Base-by-base conservation (phyloP, 2,888 invertebrate species). In the Eledone cirrhosa region DNA sequence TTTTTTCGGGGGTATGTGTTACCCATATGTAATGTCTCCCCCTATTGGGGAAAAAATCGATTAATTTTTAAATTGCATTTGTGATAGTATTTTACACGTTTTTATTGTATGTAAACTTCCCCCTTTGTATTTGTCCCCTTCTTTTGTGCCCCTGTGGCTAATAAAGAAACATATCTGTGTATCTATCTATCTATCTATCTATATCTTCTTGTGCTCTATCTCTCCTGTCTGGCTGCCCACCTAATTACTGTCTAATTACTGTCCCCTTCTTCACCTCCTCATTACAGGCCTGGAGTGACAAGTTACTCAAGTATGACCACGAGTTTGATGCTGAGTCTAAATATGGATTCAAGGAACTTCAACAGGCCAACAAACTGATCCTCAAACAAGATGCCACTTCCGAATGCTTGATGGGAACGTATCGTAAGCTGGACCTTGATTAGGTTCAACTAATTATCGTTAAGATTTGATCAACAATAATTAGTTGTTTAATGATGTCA, bases 361-460 rank as follows among this genome's bases (percentile, higher is more conserved):
- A 82, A 14, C 76, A 80, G 0, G 77, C 80, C 19, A 29, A 79
- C 8, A 78, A 81, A 63, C 82, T 78, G 16, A 78, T 80, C 13
- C 72, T 79, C 5, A 82, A 82, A 41, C 81, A 83, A 19, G 87
- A 85, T 65, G 84, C 86, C 19, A 81, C 85, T 19, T 5, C 8
- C 41, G 83, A 85, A 31, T 86, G 86, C 78, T 78, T 87, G 19
- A 83, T 85, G 27, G 87, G 87, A 72, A 83, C 85, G 8, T 88
- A 85, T 79, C 83, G 84, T 59, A 87, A 87, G 77, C 79, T 87
- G 24, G 83, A 84, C 27, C 81, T 83, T 33, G 72, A 72, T 41
- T 72, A 33, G 31, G 8, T 31, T 31, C 22, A 8, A 14, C 16
- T 69, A 5, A 16, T 19, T 31, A 27, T 69, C 22, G 3, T 16